A percentile compares a stretch with the other conserved stretches of the same genome.
phyloP scores from a whole-genome alignment of 2,888 invertebrate species.

The Chelonus formosanus region DNA sequence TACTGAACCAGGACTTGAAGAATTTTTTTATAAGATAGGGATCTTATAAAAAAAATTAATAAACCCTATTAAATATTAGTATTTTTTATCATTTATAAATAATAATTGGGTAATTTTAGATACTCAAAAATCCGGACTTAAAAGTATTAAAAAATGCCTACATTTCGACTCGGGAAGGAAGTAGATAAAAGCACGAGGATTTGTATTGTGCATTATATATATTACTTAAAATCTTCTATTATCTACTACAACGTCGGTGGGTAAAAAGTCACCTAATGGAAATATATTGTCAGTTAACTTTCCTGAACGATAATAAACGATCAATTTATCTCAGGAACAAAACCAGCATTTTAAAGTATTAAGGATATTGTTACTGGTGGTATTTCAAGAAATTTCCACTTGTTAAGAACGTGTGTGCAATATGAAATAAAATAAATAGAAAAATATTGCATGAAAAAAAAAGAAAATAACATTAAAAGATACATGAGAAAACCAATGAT shows the following conservation, averaged over 20 bases:
- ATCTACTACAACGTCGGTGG: not conserved
- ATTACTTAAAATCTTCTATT: not conserved
- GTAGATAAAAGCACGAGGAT: too few relatives aligned
- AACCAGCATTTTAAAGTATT: conserved; percentile 3
- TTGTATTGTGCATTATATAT: too few relatives aligned
- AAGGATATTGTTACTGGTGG: not conserved
- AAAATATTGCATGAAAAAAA: not conserved
- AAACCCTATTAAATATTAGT: too few relatives aligned
- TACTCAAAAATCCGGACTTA: too few relatives aligned
- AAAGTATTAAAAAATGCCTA: too few relatives aligned
- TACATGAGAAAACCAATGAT: conserved; percentile 7
- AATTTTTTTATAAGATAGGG: too few relatives aligned
- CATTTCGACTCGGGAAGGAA: too few relatives aligned
- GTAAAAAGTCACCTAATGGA: not conserved
- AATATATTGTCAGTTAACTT: conserved; percentile 15
- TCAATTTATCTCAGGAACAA: conserved; percentile 8
- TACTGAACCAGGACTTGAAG: too few relatives aligned
- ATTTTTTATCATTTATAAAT: too few relatives aligned
- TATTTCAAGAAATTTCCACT: conserved; percentile 17
- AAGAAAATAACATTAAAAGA: not conserved
- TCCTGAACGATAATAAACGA: conserved; percentile 14
- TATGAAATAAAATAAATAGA: not conserved
- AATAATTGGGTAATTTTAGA: too few relatives aligned
- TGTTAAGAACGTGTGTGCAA: not conserved
- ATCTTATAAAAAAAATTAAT: too few relatives aligned